These are phyloP conservation scores for Brachypodius melanocephalos DNA, from an alignment of 2,113 vertebrate species.

Conservation along the genomic window DNA sequence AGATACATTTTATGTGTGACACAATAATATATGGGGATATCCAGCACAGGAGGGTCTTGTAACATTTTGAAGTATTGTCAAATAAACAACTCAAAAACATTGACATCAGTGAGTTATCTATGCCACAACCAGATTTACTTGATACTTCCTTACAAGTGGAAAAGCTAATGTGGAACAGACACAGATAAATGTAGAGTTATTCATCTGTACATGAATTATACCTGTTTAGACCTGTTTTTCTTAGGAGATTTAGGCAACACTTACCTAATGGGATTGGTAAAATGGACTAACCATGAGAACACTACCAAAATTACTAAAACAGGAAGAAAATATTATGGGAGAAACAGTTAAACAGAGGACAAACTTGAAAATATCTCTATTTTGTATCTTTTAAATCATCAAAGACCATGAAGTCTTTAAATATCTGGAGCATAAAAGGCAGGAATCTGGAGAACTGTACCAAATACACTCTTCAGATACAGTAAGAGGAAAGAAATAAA, in stretches of 20 bases:
- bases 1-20: background rate
- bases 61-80: background rate
- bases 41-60: background rate
- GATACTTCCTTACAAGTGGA: background rate
- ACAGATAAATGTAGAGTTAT: background rate
- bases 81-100: background rate
- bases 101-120: background rate
- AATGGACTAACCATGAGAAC: background rate
- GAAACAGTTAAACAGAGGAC: background rate
- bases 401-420: background rate
- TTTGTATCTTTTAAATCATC: background rate
- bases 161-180: background rate
- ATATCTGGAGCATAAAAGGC: background rate
- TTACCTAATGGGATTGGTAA: background rate
- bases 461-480: background rate
- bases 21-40: background rate
- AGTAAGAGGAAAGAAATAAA: background rate
- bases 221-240: background rate
- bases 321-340: background rate
- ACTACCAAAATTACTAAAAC: background rate
- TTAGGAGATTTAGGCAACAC: background rate
- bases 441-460: background rate
- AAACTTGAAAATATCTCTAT: background rate
- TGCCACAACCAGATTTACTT: background rate
- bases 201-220: background rate